Conservation (phyloP, 2,113 vertebrate species). For the Pedetes capensis region DNA sequence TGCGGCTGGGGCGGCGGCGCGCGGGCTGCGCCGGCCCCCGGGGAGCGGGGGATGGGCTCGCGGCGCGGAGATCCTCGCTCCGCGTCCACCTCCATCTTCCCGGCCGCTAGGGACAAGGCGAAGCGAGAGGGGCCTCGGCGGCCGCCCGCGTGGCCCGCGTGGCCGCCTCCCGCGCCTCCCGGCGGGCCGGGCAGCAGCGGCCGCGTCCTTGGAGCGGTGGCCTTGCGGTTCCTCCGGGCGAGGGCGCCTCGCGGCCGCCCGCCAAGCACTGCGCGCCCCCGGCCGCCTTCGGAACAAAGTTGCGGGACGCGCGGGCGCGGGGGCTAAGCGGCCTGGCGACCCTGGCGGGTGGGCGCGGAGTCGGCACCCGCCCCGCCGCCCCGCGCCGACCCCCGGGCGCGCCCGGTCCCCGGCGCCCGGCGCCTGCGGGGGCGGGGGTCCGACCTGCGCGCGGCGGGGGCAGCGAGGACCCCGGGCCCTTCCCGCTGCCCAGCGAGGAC, state of each 20-base stretch:
- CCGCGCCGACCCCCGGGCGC: conserved; percentile 49
- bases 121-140: conserved; percentile 70
- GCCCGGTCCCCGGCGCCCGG: conserved; percentile 31
- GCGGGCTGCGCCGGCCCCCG: conserved; percentile 86
- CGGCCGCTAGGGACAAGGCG: conserved; percentile 84
- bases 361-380: conserved; percentile 46
- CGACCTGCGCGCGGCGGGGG: conserved; percentile 74
- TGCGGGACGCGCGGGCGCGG: conserved; percentile 70
- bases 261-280: conserved; percentile 81
- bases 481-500: neutral
- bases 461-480: neutral
- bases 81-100: conserved; percentile 92
- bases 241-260: too few species aligned
- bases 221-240: conserved; percentile 83
- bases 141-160: conserved; percentile 83
- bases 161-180: conserved; percentile 72
- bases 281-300: conserved; percentile 83
- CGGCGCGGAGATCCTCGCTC: conserved; percentile 87
- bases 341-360: too few species aligned
- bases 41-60: conserved; percentile 87
- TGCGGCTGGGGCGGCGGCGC: conserved; percentile 84
- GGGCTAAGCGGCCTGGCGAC: conserved; percentile 41
- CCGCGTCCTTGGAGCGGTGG: conserved; percentile 81
- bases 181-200: conserved; percentile 35
- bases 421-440: conserved; percentile 63